Conservation (phyloP, 2,113 vertebrate genomes). For the Polypterus senegalus region DNA sequence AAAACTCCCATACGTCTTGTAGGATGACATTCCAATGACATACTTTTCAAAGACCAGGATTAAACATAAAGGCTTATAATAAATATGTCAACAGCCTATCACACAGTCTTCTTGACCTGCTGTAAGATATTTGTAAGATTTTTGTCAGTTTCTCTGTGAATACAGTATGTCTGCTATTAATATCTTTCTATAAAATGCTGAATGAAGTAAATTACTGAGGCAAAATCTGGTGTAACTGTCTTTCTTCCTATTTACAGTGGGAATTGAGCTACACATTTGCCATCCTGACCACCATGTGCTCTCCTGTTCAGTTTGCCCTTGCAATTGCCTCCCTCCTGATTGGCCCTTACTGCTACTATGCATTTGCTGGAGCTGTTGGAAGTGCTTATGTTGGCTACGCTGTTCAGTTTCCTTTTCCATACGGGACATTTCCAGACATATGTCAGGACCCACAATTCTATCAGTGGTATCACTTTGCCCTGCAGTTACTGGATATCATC, state of each 20-base stretch:
- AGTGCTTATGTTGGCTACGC: constrained; percentile 25
- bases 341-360: constrained; percentile 30
- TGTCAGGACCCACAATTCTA: constrained; percentile 19
- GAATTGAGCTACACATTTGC: constrained; percentile 31
- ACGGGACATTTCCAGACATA: constrained; percentile 16
- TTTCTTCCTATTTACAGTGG: constrained; percentile 33
- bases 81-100: too few relatives aligned
- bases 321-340: constrained; percentile 32
- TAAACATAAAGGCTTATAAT: too few relatives aligned
- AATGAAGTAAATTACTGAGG: neutral
- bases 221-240: neutral
- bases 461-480: constrained; percentile 23
- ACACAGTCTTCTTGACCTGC: too few relatives aligned
- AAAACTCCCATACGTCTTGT: too few relatives aligned
- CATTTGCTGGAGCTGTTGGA: constrained; percentile 24
- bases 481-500: constrained; percentile 16
- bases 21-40: too few relatives aligned
- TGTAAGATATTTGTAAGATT: too few relatives aligned
- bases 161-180: too few relatives aligned
- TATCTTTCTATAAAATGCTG: neutral
- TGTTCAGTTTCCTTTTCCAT: constrained; percentile 27
- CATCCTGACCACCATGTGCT: constrained; percentile 23
- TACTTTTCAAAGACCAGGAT: too few relatives aligned
- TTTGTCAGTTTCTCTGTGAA: too few relatives aligned
- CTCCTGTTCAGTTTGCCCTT: constrained; percentile 29